These are phyloP conservation scores for Arge pagana DNA, from an alignment of 2,888 invertebrate genomes.

Conservation along the genomic window DNA sequence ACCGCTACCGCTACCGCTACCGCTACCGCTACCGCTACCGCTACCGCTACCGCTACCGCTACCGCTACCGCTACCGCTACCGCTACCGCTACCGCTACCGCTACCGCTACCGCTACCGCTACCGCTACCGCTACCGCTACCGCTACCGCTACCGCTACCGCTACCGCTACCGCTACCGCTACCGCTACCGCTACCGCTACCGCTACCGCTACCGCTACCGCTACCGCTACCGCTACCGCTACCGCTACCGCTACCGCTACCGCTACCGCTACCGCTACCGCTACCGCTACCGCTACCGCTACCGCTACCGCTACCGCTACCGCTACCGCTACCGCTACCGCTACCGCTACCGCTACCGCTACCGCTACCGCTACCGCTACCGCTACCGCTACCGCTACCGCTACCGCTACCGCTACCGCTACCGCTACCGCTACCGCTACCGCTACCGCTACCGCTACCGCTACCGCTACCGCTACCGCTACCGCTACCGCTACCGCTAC, in stretches of 20 bases:
- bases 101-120: conserved; percentile 15
- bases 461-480: conserved; percentile 15
- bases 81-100: conserved; percentile 13
- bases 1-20: conserved; percentile 15
- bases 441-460: conserved; percentile 13
- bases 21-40: conserved; percentile 13
- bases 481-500: conserved; percentile 14
- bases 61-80: conserved; percentile 15
- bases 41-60: conserved; percentile 15
- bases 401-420: conserved; percentile 15
- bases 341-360: conserved; percentile 15
- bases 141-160: conserved; percentile 13
- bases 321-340: conserved; percentile 13
- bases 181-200: conserved; percentile 13
- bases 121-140: conserved; percentile 15
- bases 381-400: conserved; percentile 13
- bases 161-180: conserved; percentile 11
- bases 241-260: conserved; percentile 13
- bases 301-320: conserved; percentile 12
- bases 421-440: conserved; percentile 15
- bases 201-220: conserved; percentile 13
- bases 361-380: conserved; percentile 15
- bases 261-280: conserved; percentile 13
- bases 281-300: conserved; percentile 12
- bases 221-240: conserved; percentile 11